Evolutionary conservation across 2,888 invertebrate species (phyloP).

Genomic region (Sarcophaga carnaria): DNA sequence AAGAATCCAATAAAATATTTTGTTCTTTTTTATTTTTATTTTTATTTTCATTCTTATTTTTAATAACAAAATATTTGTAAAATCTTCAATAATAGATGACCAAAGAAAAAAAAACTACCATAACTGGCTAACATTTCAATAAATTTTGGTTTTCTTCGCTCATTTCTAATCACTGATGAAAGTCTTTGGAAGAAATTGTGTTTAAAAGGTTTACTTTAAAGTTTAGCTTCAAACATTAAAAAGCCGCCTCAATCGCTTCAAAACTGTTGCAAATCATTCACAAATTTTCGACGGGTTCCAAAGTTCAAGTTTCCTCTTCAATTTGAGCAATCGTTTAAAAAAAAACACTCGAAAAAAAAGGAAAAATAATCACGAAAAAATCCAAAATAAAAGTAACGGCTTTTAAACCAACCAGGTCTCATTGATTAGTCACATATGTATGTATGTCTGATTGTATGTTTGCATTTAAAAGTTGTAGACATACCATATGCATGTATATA

Average conservation of each 20-base stretch:
- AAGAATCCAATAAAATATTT: slow-evolving; percentile 53
- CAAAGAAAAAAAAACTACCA: slow-evolving; percentile 51
- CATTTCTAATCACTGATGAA: slow-evolving; percentile 78
- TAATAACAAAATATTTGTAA: slow-evolving; percentile 53
- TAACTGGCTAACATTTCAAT: slow-evolving; percentile 4
- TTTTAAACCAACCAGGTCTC: slow-evolving; percentile 70
- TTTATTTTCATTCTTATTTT: not conserved
- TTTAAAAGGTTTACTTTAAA: slow-evolving; percentile 2
- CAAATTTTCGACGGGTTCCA: slow-evolving; percentile 57
- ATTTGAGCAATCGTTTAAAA: not conserved
- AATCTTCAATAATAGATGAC: slow-evolving; percentile 7
- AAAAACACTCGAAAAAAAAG: slow-evolving; percentile 28
- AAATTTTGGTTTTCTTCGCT: slow-evolving; percentile 21
- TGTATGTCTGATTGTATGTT: slow-evolving; percentile 2
- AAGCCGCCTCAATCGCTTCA: slow-evolving; percentile 31
- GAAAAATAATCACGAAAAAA: slow-evolving; percentile 26
- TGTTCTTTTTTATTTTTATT: slow-evolving; percentile 1
- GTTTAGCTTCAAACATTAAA: slow-evolving; percentile 32
- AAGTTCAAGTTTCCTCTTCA: slow-evolving; percentile 58
- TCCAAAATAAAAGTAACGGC: slow-evolving; percentile 69
- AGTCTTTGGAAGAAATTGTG: slow-evolving; percentile 69
- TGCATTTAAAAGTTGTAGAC: not conserved
- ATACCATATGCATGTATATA: no score
- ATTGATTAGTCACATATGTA: slow-evolving; percentile 76
- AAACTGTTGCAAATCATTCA: slow-evolving; percentile 64